Percentiles rank a stretch among this genome's conserved stretches.
These are phyloP conservation scores for Thamnophis elegans DNA, from an alignment of 2,797 vertebrate genomes.

Conservation along the genomic window DNA sequence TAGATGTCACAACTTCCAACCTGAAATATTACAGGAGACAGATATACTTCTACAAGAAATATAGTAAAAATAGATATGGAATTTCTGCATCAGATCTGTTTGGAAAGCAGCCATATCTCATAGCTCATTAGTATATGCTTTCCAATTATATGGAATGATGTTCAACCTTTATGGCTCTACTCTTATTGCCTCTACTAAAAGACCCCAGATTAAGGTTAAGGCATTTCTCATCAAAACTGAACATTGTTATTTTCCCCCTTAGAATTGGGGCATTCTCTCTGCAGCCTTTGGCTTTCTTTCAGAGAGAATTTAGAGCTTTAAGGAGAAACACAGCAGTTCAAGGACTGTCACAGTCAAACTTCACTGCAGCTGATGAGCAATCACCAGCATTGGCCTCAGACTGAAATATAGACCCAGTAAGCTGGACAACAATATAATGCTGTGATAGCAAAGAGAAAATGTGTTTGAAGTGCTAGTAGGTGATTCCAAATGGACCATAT, in stretches of 20 bases:
- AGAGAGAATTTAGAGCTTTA: not conserved
- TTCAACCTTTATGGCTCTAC: not conserved
- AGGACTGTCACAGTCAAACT: not conserved
- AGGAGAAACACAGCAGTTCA: not conserved
- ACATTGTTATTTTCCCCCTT: not conserved
- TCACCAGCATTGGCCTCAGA: not conserved
- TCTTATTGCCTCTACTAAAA: not conserved
- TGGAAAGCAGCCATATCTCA: not conserved
- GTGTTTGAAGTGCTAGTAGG: not conserved
- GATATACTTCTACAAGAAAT: not conserved
- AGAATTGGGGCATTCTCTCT: not conserved
- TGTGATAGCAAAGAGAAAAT: not conserved
- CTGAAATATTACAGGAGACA: not conserved
- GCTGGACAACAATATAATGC: not conserved
- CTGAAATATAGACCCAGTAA: not conserved
- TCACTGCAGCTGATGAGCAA: not conserved
- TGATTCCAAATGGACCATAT: not conserved
- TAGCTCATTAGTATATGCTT: not conserved
- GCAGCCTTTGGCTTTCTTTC: not conserved
- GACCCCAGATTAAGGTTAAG: not conserved
- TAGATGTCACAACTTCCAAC: not conserved
- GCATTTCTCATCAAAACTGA: not conserved
- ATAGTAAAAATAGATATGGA: not conserved
- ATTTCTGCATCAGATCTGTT: not conserved
- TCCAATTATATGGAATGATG: not conserved